phyloP scores from a whole-genome alignment of 2,888 invertebrate genomes.

The Scaptomyza flava region DNA sequence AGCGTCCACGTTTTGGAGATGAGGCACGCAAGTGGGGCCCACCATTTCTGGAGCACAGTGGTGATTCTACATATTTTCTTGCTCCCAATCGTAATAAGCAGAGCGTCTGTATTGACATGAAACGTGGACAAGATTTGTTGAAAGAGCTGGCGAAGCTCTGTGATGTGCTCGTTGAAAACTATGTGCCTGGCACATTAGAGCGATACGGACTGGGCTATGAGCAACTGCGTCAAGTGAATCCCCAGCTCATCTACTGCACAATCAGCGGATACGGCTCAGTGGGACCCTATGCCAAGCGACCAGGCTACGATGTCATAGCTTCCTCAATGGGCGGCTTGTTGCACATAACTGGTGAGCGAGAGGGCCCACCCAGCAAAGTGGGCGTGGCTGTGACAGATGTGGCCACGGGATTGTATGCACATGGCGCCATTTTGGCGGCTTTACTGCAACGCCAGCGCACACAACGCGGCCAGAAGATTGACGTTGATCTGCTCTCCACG shows the following conservation, averaged over 20 bases:
- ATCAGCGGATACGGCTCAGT: slow-evolving; percentile 95
- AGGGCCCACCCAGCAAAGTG: slow-evolving; percentile 94
- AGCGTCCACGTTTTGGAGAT: slow-evolving; percentile 94
- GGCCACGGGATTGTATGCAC: slow-evolving; percentile 97
- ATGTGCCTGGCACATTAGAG: slow-evolving; percentile 94
- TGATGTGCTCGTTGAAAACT: slow-evolving; percentile 97
- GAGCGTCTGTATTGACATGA: slow-evolving; percentile 94
- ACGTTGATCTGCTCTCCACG: slow-evolving; percentile 96
- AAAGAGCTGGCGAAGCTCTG: slow-evolving; percentile 90
- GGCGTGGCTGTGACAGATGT: slow-evolving; percentile 97
- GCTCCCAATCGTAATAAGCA: slow-evolving; percentile 97
- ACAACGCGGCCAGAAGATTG: slow-evolving; percentile 95
- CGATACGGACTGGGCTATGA: slow-evolving; percentile 92
- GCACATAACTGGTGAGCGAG: slow-evolving; percentile 93
- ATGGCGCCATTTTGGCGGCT: slow-evolving; percentile 97
- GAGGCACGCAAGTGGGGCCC: slow-evolving; percentile 97
- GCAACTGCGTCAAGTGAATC: slow-evolving; percentile 88
- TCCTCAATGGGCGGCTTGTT: slow-evolving; percentile 96
- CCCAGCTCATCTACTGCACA: slow-evolving; percentile 95
- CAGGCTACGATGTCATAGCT: slow-evolving; percentile 99
- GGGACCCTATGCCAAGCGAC: slow-evolving; percentile 93
- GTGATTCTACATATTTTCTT: slow-evolving; percentile 92
- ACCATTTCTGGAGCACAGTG: slow-evolving; percentile 89
- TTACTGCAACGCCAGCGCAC: slow-evolving; percentile 91
- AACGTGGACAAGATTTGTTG: slow-evolving; percentile 89